These are phyloP conservation scores for Drosophila yooni DNA, from an alignment of 2,888 invertebrate genomes.

Conservation along the genomic window DNA sequence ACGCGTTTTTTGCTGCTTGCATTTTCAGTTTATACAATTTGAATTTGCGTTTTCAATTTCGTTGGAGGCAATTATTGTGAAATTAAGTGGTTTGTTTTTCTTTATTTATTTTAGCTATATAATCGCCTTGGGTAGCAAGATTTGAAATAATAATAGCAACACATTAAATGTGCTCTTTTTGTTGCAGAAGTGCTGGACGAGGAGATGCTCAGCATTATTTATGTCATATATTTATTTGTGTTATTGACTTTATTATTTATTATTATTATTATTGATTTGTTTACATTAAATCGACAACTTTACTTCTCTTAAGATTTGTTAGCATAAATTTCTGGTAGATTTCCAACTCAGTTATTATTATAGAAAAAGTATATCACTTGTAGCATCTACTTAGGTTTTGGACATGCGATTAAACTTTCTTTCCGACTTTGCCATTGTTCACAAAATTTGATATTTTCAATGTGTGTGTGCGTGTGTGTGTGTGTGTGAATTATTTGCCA, in stretches of 20 bases:
- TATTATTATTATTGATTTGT: neutral
- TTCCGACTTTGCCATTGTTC: constrained; percentile 47
- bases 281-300: too few species aligned
- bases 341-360: neutral
- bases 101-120: neutral
- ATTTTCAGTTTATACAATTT: constrained; percentile 36
- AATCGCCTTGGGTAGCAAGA: constrained; percentile 38
- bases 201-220: neutral
- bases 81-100: constrained; percentile 65
- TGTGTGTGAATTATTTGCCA: constrained; percentile 64
- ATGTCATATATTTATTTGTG: too few species aligned
- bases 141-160: constrained; percentile 22
- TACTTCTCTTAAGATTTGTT: neutral
- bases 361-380: constrained; percentile 9
- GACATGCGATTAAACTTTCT: constrained; percentile 68
- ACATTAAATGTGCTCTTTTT: neutral
- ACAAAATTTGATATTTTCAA: constrained; percentile 16
- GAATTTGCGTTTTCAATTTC: constrained; percentile 64
- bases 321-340: neutral
- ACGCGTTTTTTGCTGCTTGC: constrained; percentile 15
- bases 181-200: neutral
- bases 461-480: constrained; percentile 20
- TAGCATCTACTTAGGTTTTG: constrained; percentile 18
- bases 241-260: too few species aligned
- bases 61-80: constrained; percentile 70